phyloP scores from a whole-genome alignment of 1,140 invertebrate species.

The Drosophila hydei region DNA sequence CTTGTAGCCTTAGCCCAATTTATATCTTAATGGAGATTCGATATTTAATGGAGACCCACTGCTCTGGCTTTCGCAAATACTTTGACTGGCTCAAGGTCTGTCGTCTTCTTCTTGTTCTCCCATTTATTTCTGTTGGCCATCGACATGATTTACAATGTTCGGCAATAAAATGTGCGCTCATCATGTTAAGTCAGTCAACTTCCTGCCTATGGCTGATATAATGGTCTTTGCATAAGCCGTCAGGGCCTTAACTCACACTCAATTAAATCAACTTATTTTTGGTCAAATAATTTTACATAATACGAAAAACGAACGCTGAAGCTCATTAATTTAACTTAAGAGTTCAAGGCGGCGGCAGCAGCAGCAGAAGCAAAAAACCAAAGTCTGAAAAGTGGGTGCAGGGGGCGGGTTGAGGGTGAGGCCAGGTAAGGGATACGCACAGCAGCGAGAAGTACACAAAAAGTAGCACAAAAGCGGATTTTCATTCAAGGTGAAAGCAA shows the following conservation, averaged over 20 bases:
- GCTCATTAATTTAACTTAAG: constrained; percentile 82
- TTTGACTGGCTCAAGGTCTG: neutral
- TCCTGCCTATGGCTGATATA: constrained; percentile 31
- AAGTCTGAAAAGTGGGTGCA: neutral
- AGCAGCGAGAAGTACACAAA: constrained; percentile 35
- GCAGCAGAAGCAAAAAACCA: neutral
- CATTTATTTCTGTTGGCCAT: neutral
- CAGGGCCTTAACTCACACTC: constrained; percentile 63
- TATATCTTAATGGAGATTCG: no score
- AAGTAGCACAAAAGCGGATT: constrained; percentile 80
- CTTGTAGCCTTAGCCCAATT: no score
- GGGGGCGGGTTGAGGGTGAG: constrained; percentile 33
- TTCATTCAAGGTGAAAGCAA: constrained; percentile 83
- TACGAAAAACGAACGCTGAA: constrained; percentile 50
- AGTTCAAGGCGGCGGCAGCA: constrained; percentile 46
- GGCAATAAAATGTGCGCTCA: constrained; percentile 27
- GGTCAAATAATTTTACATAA: constrained; percentile 81
- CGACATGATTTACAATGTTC: constrained; percentile 38
- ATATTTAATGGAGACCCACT: neutral
- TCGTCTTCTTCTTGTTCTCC: neutral
- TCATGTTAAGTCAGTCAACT: constrained; percentile 30
- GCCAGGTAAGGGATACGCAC: constrained; percentile 52
- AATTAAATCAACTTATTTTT: constrained; percentile 79
- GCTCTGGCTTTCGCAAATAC: neutral
- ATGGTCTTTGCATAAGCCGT: constrained; percentile 32